These are phyloP conservation scores for Dendrolimus pini DNA, from an alignment of 2,888 invertebrate species.

Conservation along the genomic window DNA sequence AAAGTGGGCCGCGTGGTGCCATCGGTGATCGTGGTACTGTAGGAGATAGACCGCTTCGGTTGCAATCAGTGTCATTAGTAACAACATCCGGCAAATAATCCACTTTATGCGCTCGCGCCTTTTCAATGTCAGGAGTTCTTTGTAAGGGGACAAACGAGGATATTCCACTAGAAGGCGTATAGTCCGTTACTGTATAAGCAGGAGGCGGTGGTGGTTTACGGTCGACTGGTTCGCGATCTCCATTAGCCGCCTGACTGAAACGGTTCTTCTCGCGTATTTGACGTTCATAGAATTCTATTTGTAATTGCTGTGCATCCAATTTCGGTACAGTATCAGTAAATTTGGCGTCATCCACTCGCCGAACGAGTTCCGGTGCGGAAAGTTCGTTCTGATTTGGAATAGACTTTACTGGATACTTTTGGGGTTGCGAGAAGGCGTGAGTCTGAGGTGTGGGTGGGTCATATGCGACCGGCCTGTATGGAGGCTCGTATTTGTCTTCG, in stretches of 20 bases:
- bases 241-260: slow-evolving; percentile 26
- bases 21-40: slow-evolving; percentile 20
- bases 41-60: slow-evolving; percentile 7
- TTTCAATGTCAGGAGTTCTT: slow-evolving; percentile 69
- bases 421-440: slow-evolving; percentile 31
- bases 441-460: slow-evolving; percentile 36
- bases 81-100: slow-evolving; percentile 69
- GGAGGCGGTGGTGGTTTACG: slow-evolving; percentile 37
- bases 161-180: slow-evolving; percentile 52
- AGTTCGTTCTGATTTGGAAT: slow-evolving; percentile 58
- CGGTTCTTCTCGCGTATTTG: slow-evolving; percentile 60
- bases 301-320: slow-evolving; percentile 58
- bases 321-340: slow-evolving; percentile 24
- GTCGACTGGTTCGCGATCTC: slow-evolving; percentile 8
- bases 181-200: slow-evolving; percentile 67
- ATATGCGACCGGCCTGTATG: slow-evolving; percentile 27
- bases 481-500: slow-evolving; percentile 44
- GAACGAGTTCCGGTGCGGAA: slow-evolving; percentile 62
- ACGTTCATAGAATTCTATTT: slow-evolving; percentile 70
- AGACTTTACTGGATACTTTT: slow-evolving; percentile 43
- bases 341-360: slow-evolving; percentile 29
- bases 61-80: slow-evolving; percentile 45
- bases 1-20: slow-evolving; percentile 18
- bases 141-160: slow-evolving; percentile 68
- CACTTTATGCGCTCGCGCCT: slow-evolving; percentile 62